A percentile compares a stretch with the other conserved stretches of the same genome.
phyloP scores from a whole-genome alignment of 2,888 invertebrate species.

The Drosophila parthenogenetica region DNA sequence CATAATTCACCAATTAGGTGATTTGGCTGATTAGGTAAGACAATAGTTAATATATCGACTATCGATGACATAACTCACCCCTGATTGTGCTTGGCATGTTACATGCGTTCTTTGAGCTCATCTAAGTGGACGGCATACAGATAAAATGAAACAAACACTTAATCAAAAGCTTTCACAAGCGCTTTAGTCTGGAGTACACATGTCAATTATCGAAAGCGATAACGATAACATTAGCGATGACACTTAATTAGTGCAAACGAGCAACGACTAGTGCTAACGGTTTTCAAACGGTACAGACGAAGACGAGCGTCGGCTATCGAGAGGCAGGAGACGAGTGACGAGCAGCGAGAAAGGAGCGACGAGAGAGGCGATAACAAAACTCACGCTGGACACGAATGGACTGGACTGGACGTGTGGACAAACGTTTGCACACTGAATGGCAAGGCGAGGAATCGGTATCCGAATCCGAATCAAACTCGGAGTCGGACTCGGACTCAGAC shows the following conservation, averaged over 20 bases:
- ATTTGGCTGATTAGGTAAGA: slow-evolving; percentile 3
- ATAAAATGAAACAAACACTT: background rate
- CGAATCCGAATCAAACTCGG: slow-evolving; percentile 48
- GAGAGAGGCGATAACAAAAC: slow-evolving; percentile 9
- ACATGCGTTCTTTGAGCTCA: slow-evolving; percentile 61
- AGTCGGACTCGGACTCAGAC: slow-evolving; percentile 21
- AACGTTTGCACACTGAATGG: slow-evolving; percentile 85
- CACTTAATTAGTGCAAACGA: slow-evolving; percentile 48
- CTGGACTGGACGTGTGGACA: slow-evolving; percentile 85
- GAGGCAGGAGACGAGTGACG: slow-evolving; percentile 32
- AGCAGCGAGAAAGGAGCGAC: slow-evolving; percentile 8
- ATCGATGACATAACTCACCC: slow-evolving; percentile 73
- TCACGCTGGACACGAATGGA: slow-evolving; percentile 61
- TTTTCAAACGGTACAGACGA: slow-evolving; percentile 69
- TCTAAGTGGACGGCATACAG: slow-evolving; percentile 36
- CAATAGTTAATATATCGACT: background rate
- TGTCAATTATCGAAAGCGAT: slow-evolving; percentile 32
- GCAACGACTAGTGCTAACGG: slow-evolving; percentile 42
- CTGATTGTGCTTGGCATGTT: slow-evolving; percentile 84
- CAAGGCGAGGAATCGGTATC: slow-evolving; percentile 38
- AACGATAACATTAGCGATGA: slow-evolving; percentile 34
- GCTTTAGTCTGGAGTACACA: slow-evolving; percentile 25
- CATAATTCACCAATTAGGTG: slow-evolving; percentile 6
- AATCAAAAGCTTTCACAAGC: slow-evolving; percentile 4
- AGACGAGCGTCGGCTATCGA: slow-evolving; percentile 16